These are phyloP conservation scores for Ips typographus DNA, from an alignment of 1,140 invertebrate genomes.

Conservation along the genomic window DNA sequence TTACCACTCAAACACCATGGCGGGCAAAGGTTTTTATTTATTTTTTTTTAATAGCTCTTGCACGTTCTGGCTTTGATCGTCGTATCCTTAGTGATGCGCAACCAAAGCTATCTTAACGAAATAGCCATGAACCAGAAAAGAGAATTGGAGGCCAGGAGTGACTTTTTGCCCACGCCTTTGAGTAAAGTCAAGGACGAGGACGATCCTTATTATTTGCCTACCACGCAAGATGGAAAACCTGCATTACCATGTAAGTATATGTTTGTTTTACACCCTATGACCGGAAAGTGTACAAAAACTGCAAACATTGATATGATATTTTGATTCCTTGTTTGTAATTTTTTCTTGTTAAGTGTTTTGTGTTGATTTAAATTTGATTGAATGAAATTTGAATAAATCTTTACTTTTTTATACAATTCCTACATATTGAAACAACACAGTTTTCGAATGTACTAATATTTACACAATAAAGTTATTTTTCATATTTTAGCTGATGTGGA, in stretches of 20 bases:
- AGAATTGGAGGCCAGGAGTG: constrained; percentile 43
- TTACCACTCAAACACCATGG: background rate
- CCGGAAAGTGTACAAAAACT: no score
- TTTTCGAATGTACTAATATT: background rate
- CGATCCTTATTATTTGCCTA: constrained; percentile 55
- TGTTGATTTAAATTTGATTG: constrained; percentile 4
- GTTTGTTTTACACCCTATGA: no score
- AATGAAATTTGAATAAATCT: background rate
- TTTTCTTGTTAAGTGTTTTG: background rate
- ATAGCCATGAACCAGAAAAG: constrained; percentile 21
- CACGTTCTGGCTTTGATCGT: constrained; percentile 70
- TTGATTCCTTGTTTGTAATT: no score
- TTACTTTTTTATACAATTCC: background rate
- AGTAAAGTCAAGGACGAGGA: constrained; percentile 61
- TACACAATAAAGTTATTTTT: background rate
- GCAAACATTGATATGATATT: no score
- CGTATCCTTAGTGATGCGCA: constrained; percentile 70
- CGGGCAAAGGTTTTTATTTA: constrained; percentile 1
- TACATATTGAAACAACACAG: no score
- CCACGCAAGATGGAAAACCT: constrained; percentile 60
- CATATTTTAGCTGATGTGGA: constrained; percentile 72
- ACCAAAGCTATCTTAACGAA: constrained; percentile 56
- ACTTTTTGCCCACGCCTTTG: constrained; percentile 65
- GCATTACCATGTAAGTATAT: constrained; percentile 58
- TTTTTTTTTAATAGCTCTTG: constrained; percentile 60